Conservation (phyloP, 2,797 vertebrate species). For the Macropodus opercularis region DNA sequence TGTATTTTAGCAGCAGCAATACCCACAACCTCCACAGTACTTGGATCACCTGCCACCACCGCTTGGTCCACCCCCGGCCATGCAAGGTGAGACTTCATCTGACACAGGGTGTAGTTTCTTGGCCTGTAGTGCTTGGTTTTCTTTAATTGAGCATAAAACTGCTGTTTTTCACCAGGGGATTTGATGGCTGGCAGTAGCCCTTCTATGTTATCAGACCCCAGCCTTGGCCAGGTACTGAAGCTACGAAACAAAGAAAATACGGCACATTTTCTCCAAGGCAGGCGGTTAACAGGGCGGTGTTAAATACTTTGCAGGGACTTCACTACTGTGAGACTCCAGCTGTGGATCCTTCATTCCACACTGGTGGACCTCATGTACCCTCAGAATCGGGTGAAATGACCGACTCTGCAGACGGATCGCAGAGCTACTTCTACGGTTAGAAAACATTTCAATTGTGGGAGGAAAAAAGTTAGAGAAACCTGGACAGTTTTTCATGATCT, state of each 20-base stretch:
- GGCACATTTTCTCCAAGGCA: not conserved
- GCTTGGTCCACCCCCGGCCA: slow-evolving; percentile 32
- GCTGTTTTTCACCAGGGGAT: slow-evolving; percentile 54
- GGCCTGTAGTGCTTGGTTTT: fast-evolving
- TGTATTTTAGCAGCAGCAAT: slow-evolving; percentile 39
- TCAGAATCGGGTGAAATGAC: slow-evolving; percentile 51
- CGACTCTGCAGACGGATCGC: slow-evolving; percentile 47
- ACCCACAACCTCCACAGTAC: slow-evolving; percentile 46
- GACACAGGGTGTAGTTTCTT: not conserved
- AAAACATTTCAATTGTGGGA: not conserved
- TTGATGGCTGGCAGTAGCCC: slow-evolving; percentile 44
- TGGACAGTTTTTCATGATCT: not conserved
- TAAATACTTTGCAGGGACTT: slow-evolving; percentile 42
- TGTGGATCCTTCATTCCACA: slow-evolving; percentile 44
- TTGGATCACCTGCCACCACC: slow-evolving; percentile 54
- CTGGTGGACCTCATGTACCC: slow-evolving; percentile 35
- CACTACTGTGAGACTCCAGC: slow-evolving; percentile 49
- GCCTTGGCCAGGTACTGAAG: slow-evolving; percentile 61
- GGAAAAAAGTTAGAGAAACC: no score
- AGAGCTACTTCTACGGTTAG: slow-evolving; percentile 67
- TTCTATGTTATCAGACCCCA: slow-evolving; percentile 41
- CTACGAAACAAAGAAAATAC: not conserved
- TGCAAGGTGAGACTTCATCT: slow-evolving; percentile 61
- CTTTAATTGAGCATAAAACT: not conserved
- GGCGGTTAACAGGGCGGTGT: not conserved